Evolutionary conservation across 2,888 invertebrate species (phyloP), one percentile per base, ranked within the genome.

Genomic region (Dorcus hopei): DNA sequence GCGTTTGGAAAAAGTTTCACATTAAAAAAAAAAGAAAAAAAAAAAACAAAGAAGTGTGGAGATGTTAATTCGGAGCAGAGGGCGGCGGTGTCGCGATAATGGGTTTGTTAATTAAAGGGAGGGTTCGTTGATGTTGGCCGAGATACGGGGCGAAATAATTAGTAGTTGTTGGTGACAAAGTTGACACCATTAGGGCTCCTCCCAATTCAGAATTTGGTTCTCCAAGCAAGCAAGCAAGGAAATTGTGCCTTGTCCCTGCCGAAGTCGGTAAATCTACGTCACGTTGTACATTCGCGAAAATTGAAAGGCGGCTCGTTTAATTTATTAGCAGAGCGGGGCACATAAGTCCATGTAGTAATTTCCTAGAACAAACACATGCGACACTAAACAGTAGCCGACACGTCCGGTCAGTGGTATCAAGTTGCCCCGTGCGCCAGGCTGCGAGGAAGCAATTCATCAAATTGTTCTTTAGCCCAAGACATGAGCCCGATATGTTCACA

Each of bases 331-430:
- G 41, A 11, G 9, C 16, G 55, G 59, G 52, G 38, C 40, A 53
- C 52, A 52, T 61, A 60, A 60, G 61, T 54, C 62, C 64, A 57
- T 66, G 65, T 69, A 65, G 67, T 70, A 74, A 74, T 74, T 73
- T 74, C 74, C 73, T 72, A 71, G 67, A 69, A 72, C 72, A 72
- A 72, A 70, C 69, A 70, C 68, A 68, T 67, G 65, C 67, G 68
- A 67, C 65, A 61, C 61, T 69, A 68, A 70, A 70, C 69, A 71
- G 69, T 66, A 69, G 69, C 69, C 68, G 70, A 70, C 68, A 66
- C 65, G 69, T 73, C 72, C 73, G 73, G 72, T 68, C 68, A 68
- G 59, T 63, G 45, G 45, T 19, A 45, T 45, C 45, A 45, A 45
- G 45, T 45, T 23, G 45, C 41, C 41, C 11, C 45, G 19, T 16